Conservation (phyloP, 1,140 invertebrate genomes). For the Nymphalis io region DNA sequence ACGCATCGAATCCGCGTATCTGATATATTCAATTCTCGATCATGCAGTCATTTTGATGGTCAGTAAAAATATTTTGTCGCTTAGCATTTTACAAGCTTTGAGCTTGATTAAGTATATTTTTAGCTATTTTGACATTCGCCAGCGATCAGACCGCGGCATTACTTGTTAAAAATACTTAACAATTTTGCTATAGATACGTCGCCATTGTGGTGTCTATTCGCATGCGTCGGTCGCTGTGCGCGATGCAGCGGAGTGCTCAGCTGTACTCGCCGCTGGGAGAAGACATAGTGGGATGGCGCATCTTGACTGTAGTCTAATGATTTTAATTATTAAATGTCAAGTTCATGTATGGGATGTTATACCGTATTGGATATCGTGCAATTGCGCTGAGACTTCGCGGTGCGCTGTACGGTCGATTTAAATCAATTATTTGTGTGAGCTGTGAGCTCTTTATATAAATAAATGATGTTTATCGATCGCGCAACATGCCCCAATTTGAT, state of each 20-base stretch:
- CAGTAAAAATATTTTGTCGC: not conserved
- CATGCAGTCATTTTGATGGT: not conserved
- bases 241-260: constrained; percentile 67
- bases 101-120: not conserved
- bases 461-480: constrained; percentile 36
- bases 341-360: constrained; percentile 30
- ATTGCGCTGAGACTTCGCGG: constrained; percentile 31
- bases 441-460: not conserved
- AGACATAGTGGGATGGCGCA: constrained; percentile 52
- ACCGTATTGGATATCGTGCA: constrained; percentile 37
- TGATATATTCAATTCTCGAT: not conserved
- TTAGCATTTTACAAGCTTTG: not conserved
- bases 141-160: constrained; percentile 34
- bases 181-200: constrained; percentile 45
- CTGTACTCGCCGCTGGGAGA: constrained; percentile 60
- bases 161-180: constrained; percentile 37
- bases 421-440: constrained; percentile 25
- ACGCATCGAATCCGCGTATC: constrained; percentile 3
- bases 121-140: not conserved
- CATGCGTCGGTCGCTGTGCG: constrained; percentile 75
- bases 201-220: constrained; percentile 63
- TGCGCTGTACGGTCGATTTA: constrained; percentile 38
- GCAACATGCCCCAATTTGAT: constrained; percentile 30
- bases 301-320: constrained; percentile 43
- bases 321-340: constrained; percentile 13